Base-by-base conservation (phyloP, 2,113 vertebrate species). In the Malurus cyaneus region DNA sequence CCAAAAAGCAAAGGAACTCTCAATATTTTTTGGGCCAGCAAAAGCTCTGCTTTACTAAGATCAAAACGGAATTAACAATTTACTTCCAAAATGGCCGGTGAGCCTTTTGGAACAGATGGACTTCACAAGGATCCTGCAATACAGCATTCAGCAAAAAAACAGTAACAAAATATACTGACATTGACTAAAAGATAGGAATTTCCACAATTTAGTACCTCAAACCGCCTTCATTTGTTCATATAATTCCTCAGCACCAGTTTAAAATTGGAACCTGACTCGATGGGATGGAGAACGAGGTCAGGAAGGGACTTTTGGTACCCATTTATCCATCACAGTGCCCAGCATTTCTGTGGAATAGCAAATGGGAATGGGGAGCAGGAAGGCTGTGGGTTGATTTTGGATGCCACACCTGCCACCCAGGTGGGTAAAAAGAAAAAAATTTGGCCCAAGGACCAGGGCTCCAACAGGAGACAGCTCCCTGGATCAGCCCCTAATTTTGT, bases 341-440 rank as follows among this genome's bases (percentile, higher is more conserved):
- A 52, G 32, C 2, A 29, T 24, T 41, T n/a, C 53, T 21, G 0
- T 1, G 6, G 5, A n/a, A 41, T 0, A 65, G 21, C 24, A 36
- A 69, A 12, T 7, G 53, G 42, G 7, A 77, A 66, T 5, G 26
- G 42, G 28, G 41, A 78, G 61, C 14, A 77, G 31, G 65, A 88
- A 32, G 60, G 20, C 20, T 74, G 25, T 21, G 64, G 25, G 7
- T 8, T 54, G 46, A 11, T 53, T 52, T 46, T 52, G 46, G 19
- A 39, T 69, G 36, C 46, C 65, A 28, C 34, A 41, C 6, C 19
- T 64, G 13, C 25, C 64, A 21, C 6, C 44, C 44, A 41, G 10
- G 17, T 31, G 23, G 24, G 26, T 41, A 26, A 73, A 42, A 92
- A 49, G 39, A 15, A 17, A 17, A 1, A 25, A 31, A 70, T 83